Evolutionary conservation across 2,888 invertebrate species (phyloP).

Genomic region (Alloplasta piceator): DNA sequence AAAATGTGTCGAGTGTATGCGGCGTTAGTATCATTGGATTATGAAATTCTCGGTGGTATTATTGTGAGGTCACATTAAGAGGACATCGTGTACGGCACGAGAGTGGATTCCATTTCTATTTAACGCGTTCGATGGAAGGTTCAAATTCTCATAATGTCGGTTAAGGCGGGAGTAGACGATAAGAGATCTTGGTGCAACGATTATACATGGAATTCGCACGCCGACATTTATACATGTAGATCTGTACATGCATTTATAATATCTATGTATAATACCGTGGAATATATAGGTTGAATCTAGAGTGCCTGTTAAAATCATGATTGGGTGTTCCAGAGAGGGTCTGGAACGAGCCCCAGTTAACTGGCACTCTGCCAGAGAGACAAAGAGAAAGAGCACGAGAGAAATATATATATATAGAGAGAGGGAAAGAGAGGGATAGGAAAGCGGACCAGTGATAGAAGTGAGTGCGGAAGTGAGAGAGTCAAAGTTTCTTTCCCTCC

Average conservation of each 20-base stretch:
- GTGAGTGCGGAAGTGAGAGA: constrained; percentile 33
- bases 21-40: constrained; percentile 36
- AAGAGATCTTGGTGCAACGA: constrained; percentile 44
- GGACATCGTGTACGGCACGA: constrained; percentile 25
- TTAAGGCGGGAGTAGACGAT: constrained; percentile 51
- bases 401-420: background rate
- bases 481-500: constrained; percentile 59
- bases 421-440: background rate
- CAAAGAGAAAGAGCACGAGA: constrained; percentile 30
- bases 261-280: background rate
- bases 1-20: background rate
- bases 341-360: constrained; percentile 58
- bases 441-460: constrained; percentile 7
- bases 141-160: constrained; percentile 62
- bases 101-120: constrained; percentile 59
- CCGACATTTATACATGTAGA: background rate
- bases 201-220: constrained; percentile 11
- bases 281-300: constrained; percentile 56
- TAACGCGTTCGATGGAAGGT: constrained; percentile 62
- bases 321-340: constrained; percentile 62
- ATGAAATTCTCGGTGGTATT: constrained; percentile 15
- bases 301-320: constrained; percentile 65
- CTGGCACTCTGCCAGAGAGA: constrained; percentile 60
- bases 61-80: constrained; percentile 46
- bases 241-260: background rate